These are phyloP conservation scores for Podabrus alpinus DNA, from an alignment of 2,888 invertebrate species.

Conservation along the genomic window DNA sequence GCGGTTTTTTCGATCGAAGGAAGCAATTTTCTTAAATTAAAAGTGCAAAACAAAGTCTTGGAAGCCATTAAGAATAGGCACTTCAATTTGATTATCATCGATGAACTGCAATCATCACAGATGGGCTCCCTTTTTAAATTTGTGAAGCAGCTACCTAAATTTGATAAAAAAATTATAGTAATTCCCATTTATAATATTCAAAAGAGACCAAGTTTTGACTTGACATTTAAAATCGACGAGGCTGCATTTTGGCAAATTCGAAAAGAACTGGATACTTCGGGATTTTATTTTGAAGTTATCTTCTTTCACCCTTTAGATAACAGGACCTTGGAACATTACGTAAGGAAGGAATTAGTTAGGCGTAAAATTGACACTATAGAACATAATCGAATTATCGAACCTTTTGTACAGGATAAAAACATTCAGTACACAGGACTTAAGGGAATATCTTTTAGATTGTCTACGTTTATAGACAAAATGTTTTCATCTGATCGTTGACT, in stretches of 20 bases:
- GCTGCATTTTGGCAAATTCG: slow-evolving; percentile 35
- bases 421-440: slow-evolving; percentile 40
- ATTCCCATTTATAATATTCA: slow-evolving; percentile 45
- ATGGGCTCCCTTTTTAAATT: slow-evolving; percentile 36
- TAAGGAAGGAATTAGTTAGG: slow-evolving; percentile 31
- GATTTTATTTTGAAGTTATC: slow-evolving; percentile 35
- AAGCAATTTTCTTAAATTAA: slow-evolving; percentile 19
- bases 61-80: slow-evolving; percentile 23
- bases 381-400: slow-evolving; percentile 28
- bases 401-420: slow-evolving; percentile 37
- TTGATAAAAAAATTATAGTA: slow-evolving; percentile 33
- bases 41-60: slow-evolving; percentile 21
- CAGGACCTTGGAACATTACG: slow-evolving; percentile 37
- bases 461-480: neutral
- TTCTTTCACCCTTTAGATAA: slow-evolving; percentile 40
- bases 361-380: slow-evolving; percentile 26
- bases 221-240: slow-evolving; percentile 33
- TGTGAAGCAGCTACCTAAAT: slow-evolving; percentile 37
- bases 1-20: slow-evolving; percentile 35
- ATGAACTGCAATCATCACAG: slow-evolving; percentile 41
- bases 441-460: slow-evolving; percentile 39
- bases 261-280: slow-evolving; percentile 34
- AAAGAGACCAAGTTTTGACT: slow-evolving; percentile 31
- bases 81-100: slow-evolving; percentile 44
- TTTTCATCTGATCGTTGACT: neutral